phyloP scores from a whole-genome alignment of 2,888 invertebrate species.

The Thalpophila matura region DNA sequence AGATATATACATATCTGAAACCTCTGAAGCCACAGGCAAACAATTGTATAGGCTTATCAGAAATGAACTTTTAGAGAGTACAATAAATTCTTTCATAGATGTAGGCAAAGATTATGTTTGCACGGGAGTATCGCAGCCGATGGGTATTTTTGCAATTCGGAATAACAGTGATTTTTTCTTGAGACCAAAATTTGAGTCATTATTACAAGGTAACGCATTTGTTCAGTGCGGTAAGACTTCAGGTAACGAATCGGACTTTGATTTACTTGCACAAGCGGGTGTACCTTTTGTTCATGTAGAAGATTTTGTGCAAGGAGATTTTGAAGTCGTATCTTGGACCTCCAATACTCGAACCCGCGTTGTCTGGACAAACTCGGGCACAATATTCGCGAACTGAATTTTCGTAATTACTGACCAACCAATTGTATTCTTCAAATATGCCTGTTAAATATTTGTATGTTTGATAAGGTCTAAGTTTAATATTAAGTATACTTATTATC shows the following conservation, averaged over 20 bases:
- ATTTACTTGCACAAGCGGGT: conserved; percentile 16
- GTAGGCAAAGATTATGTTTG: conserved; percentile 57
- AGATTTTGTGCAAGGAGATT: accelerated
- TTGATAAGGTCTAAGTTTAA: too few relatives aligned
- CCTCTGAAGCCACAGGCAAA: not conserved
- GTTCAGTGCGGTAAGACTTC: not conserved
- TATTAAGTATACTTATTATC: too few relatives aligned
- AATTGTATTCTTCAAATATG: not conserved
- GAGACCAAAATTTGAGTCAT: conserved; percentile 17
- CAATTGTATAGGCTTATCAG: not conserved
- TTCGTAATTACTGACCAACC: not conserved
- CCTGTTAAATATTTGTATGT: too few relatives aligned
- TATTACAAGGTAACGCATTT: conserved; percentile 51
- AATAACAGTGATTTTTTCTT: not conserved
- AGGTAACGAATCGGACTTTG: not conserved
- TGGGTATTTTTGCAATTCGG: not conserved
- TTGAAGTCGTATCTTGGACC: accelerated
- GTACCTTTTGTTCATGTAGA: conserved; percentile 25
- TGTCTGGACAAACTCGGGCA: conserved; percentile 70
- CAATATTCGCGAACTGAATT: conserved; percentile 71
- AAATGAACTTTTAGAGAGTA: not conserved
- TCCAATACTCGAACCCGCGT: conserved; percentile 40
- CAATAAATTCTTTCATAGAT: conserved; percentile 42
- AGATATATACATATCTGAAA: conserved; percentile 4
- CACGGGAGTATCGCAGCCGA: conserved; percentile 30